Percentiles rank a stretch among this genome's conserved stretches.
Evolutionary conservation across 2,888 invertebrate species (phyloP).

Genomic region (Zygogramma bicolorata): DNA sequence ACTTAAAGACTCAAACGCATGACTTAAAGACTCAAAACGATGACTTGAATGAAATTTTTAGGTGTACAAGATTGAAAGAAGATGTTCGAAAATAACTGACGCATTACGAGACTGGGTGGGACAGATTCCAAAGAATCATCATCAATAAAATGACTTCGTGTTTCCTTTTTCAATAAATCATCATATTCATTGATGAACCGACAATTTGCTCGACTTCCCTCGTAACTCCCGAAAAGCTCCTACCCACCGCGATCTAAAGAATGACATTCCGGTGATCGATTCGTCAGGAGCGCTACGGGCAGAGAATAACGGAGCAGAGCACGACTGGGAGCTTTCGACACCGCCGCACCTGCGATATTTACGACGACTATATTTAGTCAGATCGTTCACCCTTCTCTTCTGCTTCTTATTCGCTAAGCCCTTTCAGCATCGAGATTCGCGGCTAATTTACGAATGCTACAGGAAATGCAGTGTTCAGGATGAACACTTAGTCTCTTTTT

Average conservation of each 20-base stretch:
- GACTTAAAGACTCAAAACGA: too few relatives aligned
- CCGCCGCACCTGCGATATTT: constrained; percentile 56
- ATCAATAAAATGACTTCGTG: too few relatives aligned
- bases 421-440: constrained; percentile 47
- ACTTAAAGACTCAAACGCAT: too few relatives aligned
- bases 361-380: constrained; percentile 54
- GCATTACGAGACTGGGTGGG: too few relatives aligned
- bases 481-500: constrained; percentile 29
- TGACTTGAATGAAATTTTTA: too few relatives aligned
- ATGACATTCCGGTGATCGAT: constrained; percentile 20
- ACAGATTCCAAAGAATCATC: too few relatives aligned
- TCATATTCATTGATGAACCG: neutral
- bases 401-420: constrained; percentile 35
- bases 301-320: constrained; percentile 21
- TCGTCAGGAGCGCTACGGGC: constrained; percentile 24
- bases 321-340: constrained; percentile 49
- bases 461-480: constrained; percentile 50
- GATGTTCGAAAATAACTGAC: too few relatives aligned
- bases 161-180: too few relatives aligned
- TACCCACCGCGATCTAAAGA: neutral
- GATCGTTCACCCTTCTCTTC: constrained; percentile 47
- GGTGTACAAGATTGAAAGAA: too few relatives aligned
- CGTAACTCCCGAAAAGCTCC: neutral
- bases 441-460: constrained; percentile 52
- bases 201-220: neutral